Conservation (phyloP, 2,797 vertebrate genomes). For the Chanos chanos region DNA sequence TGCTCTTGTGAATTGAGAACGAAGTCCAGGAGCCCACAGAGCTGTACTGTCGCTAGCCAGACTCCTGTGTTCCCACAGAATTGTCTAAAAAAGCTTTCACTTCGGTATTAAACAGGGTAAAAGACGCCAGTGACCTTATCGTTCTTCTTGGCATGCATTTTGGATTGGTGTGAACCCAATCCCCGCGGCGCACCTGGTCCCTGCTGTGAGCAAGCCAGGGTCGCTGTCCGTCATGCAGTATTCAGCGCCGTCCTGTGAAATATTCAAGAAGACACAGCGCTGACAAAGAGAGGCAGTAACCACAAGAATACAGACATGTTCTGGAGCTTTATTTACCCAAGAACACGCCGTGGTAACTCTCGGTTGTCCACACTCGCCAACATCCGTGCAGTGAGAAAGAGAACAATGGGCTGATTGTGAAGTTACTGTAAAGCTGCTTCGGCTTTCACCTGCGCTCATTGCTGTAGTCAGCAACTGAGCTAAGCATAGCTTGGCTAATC, state of each 20-base stretch:
- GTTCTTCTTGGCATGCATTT: constrained; percentile 13
- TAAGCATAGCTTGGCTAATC: background rate
- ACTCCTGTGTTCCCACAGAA: too few species aligned
- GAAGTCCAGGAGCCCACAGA: too few species aligned
- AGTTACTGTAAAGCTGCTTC: too few species aligned
- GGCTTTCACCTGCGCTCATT: background rate
- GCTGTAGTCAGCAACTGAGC: background rate
- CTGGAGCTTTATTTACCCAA: constrained; percentile 3
- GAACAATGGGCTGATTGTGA: background rate
- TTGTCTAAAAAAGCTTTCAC: too few species aligned
- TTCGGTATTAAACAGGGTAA: constrained; percentile 54
- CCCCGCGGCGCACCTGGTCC: constrained; percentile 4
- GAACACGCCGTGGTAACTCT: background rate
- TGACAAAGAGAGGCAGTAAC: constrained; percentile 36
- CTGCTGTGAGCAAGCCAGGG: constrained; percentile 24
- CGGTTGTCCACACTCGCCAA: background rate
- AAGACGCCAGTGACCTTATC: constrained; percentile 19
- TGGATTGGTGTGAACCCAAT: constrained; percentile 8
- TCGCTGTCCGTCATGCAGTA: constrained; percentile 32
- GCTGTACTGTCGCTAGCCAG: too few species aligned
- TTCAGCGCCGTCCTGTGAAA: constrained; percentile 47
- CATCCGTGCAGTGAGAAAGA: background rate
- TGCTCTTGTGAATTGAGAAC: too few species aligned
- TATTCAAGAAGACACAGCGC: constrained; percentile 45
- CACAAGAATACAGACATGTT: constrained; percentile 38